These are phyloP conservation scores for Lasioglossum calceatum DNA, from an alignment of 2,888 invertebrate genomes.

Conservation along the genomic window DNA sequence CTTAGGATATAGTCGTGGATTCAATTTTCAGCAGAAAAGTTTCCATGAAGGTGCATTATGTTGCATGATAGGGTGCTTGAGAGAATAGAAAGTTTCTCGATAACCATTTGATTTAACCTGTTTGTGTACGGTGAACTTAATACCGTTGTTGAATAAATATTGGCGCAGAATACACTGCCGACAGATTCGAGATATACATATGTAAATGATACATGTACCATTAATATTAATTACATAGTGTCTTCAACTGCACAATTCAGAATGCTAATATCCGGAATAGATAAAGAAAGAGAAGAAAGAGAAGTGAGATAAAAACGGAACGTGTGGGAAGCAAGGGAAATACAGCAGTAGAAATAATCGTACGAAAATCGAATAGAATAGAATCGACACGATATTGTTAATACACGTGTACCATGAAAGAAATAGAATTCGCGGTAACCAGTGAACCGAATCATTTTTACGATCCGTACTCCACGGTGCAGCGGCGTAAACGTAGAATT, in stretches of 20 bases:
- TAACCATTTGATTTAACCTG: background rate
- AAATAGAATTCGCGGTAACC: background rate
- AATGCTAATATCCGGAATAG: background rate
- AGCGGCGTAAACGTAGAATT: constrained; percentile 33
- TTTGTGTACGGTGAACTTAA: background rate
- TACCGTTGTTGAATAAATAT: background rate
- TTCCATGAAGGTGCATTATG: background rate
- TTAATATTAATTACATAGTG: background rate
- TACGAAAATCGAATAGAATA: background rate
- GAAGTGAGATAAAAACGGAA: background rate
- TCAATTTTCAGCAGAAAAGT: constrained; percentile 4
- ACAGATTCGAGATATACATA: background rate
- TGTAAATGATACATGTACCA: background rate
- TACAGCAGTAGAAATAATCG: background rate
- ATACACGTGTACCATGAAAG: background rate
- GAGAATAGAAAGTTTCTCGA: background rate
- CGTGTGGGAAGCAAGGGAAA: background rate
- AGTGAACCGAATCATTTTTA: background rate
- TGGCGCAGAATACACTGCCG: background rate
- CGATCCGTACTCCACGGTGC: background rate
- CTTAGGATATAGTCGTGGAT: background rate
- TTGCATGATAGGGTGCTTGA: background rate
- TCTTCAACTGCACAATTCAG: background rate
- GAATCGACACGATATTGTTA: background rate
- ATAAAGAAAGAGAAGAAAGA: background rate